phyloP scores from a whole-genome alignment of 2,113 vertebrate species.

The Serilophus lunatus region DNA sequence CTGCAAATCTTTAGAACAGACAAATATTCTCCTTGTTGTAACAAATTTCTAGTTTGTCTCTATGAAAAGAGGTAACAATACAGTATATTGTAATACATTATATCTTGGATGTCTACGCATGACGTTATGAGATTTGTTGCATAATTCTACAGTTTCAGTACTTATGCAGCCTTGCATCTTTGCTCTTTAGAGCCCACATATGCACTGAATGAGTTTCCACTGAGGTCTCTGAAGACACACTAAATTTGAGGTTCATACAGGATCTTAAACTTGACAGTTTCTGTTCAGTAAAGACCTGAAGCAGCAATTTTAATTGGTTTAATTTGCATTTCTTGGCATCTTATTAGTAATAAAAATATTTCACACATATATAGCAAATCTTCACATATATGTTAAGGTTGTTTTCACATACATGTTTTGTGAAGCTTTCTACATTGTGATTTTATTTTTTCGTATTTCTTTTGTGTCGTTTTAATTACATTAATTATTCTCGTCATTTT shows the following conservation, averaged over 20 bases:
- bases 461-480: constrained; percentile 61
- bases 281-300: not conserved
- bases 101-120: not conserved
- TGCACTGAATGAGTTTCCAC: not conserved
- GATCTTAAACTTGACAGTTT: not conserved
- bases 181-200: not conserved
- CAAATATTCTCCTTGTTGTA: not conserved
- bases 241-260: not conserved
- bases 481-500: constrained; percentile 58
- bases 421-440: constrained; percentile 29
- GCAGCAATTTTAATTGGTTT: not conserved
- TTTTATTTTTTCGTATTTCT: constrained; percentile 61
- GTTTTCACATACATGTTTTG: constrained; percentile 12
- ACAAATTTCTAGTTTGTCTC: not conserved
- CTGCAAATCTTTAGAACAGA: not conserved
- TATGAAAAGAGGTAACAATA: not conserved
- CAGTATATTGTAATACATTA: not conserved
- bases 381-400: not conserved
- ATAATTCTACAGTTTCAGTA: not conserved
- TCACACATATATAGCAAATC: not conserved
- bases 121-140: not conserved
- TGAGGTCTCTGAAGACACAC: not conserved
- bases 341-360: constrained; percentile 31
- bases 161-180: not conserved
- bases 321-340: not conserved